Conservation (phyloP, 2,113 vertebrate species). For the Antechinus stuartii region DNA sequence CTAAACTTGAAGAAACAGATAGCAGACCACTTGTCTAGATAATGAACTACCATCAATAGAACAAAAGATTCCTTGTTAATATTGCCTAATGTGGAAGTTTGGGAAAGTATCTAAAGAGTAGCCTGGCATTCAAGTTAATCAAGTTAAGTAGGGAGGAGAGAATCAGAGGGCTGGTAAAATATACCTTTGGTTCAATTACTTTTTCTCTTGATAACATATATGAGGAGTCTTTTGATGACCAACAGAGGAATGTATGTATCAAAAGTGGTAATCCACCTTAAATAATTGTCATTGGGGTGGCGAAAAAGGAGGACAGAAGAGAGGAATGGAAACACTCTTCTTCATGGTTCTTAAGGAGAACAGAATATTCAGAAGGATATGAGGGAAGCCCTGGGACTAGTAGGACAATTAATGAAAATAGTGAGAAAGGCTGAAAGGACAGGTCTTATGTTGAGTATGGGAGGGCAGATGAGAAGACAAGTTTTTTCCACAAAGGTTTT, state of each 20-base stretch:
- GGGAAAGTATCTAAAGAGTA: not conserved
- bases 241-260: not conserved
- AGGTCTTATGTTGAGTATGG: not conserved
- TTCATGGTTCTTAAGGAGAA: not conserved
- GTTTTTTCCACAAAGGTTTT: not conserved
- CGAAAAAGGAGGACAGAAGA: not conserved
- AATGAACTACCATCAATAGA: not conserved
- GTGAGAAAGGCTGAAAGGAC: not conserved
- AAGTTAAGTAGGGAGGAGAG: not conserved
- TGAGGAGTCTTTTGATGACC: conserved; percentile 1
- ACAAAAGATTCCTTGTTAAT: not conserved
- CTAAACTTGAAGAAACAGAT: conserved; percentile 26
- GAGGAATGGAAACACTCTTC: not conserved
- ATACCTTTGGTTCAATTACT: not conserved
- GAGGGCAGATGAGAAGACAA: not conserved
- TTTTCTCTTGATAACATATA: not conserved
- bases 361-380: not conserved
- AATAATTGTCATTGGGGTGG: not conserved
- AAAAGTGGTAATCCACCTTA: not conserved
- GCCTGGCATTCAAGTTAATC: not conserved
- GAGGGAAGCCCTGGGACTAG: not conserved
- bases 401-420: not conserved
- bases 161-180: not conserved
- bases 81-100: not conserved
- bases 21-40: not conserved